Evolutionary conservation across 2,797 vertebrate genomes (phyloP).

Genomic region (Chelon labrosus): DNA sequence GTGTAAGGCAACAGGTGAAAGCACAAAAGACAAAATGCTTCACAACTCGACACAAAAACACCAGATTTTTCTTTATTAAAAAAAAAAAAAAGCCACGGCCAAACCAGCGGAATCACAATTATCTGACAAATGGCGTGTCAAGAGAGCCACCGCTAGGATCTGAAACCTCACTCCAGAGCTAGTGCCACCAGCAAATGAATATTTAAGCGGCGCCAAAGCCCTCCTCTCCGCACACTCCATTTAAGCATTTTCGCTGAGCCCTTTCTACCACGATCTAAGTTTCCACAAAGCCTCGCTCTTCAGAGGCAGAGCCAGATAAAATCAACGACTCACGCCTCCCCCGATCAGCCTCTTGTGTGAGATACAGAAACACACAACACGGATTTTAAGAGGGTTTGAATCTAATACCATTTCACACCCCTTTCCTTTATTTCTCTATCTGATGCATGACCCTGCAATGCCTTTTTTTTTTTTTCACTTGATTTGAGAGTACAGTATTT

Average conservation of each 20-base stretch:
- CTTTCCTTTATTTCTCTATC: conserved; percentile 42
- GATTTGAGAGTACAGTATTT: neutral
- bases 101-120: conserved; percentile 28
- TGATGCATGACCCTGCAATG: conserved; percentile 31
- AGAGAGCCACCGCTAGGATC: conserved; percentile 47
- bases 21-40: conserved; percentile 1
- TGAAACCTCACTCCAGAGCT: conserved; percentile 50
- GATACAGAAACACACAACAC: conserved; percentile 49
- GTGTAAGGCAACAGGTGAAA: too few species aligned
- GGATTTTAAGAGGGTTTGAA: conserved; percentile 35
- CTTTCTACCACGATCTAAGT: conserved; percentile 55
- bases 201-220: conserved; percentile 64
- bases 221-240: conserved; percentile 44
- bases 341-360: conserved; percentile 61
- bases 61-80: conserved; percentile 8
- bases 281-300: conserved; percentile 66
- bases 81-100: too few species aligned
- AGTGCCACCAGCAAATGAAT: conserved; percentile 62
- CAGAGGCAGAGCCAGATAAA: conserved; percentile 55
- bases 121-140: conserved; percentile 54
- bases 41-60: neutral
- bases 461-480: neutral
- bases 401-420: conserved; percentile 45
- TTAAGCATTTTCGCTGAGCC: conserved; percentile 63
- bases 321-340: conserved; percentile 66